A percentile compares a stretch with the other conserved stretches of the same genome.
phyloP scores from a whole-genome alignment of 2,797 vertebrate species.

The Hypotaenidia okinawae region DNA sequence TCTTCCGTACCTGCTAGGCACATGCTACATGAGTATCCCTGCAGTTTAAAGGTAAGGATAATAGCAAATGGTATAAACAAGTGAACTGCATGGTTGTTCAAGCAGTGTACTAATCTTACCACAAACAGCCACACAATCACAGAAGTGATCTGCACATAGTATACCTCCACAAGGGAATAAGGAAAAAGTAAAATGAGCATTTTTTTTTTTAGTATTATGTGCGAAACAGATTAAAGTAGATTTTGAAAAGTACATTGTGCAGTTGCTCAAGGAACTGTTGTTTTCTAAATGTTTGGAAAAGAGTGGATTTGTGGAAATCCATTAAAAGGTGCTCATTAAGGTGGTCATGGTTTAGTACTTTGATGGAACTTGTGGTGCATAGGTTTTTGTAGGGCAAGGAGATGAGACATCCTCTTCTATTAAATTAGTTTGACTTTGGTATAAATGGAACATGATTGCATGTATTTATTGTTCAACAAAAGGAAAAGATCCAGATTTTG shows the following conservation, averaged over 20 bases:
- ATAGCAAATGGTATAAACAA: background rate
- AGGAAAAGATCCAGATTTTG: background rate
- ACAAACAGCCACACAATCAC: background rate
- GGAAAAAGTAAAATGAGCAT: background rate
- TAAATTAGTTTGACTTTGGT: background rate
- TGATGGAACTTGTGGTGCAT: background rate
- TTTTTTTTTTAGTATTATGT: background rate
- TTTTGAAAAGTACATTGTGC: background rate
- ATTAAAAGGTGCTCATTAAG: background rate
- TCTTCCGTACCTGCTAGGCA: background rate
- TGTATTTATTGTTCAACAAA: background rate
- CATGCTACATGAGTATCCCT: background rate
- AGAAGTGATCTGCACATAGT: background rate
- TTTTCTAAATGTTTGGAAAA: background rate
- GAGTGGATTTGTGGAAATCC: background rate
- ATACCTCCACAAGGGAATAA: background rate
- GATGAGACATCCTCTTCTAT: background rate
- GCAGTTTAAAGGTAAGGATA: background rate
- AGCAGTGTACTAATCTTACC: background rate
- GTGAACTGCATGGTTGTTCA: rapidly evolving
- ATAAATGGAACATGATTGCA: background rate
- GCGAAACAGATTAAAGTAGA: background rate
- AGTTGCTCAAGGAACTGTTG: background rate
- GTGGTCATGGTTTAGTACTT: rapidly evolving
- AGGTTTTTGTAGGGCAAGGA: background rate